Percentiles rank a stretch among this genome's conserved stretches.
Conservation (phyloP, 2,797 vertebrate genomes). For the Onychomys torridus region DNA sequence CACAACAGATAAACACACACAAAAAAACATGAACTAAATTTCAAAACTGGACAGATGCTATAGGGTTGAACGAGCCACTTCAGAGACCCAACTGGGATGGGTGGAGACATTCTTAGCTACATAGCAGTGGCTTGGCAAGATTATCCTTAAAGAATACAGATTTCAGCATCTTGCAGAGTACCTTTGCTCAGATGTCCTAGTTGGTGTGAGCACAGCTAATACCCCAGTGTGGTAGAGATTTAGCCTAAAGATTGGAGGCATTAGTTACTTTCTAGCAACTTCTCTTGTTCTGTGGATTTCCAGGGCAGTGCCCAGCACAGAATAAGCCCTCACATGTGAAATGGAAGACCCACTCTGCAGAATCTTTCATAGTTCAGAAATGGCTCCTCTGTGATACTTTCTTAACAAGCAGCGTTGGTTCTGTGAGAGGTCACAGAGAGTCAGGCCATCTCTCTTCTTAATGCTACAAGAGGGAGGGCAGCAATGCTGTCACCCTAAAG, state of each 20-base stretch:
- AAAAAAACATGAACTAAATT: not conserved
- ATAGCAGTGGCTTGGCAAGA: rapidly evolving
- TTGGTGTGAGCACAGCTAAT: rapidly evolving
- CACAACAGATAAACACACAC: not conserved
- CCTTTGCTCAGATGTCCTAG: not conserved
- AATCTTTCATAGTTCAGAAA: not conserved
- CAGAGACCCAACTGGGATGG: rapidly evolving
- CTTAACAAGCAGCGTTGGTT: not conserved
- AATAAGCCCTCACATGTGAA: not conserved
- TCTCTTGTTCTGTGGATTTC: not conserved
- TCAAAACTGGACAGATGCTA: not conserved
- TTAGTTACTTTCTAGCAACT: not conserved
- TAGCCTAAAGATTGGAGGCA: not conserved
- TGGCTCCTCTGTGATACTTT: not conserved
- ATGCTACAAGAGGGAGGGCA: not conserved
- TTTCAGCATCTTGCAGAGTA: not conserved
- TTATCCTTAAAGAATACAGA: not conserved
- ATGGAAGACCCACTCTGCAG: not conserved
- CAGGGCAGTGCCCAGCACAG: rapidly evolving
- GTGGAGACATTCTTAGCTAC: not conserved
- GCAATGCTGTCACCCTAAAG: not conserved
- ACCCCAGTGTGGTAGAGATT: rapidly evolving
- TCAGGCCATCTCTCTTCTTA: not conserved
- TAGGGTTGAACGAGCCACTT: not conserved
- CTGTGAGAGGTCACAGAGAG: not conserved